Evolutionary conservation across 2,113 vertebrate species (phyloP), one percentile per base, ranked within the genome.

Genomic region (Istiophorus platypterus): DNA sequence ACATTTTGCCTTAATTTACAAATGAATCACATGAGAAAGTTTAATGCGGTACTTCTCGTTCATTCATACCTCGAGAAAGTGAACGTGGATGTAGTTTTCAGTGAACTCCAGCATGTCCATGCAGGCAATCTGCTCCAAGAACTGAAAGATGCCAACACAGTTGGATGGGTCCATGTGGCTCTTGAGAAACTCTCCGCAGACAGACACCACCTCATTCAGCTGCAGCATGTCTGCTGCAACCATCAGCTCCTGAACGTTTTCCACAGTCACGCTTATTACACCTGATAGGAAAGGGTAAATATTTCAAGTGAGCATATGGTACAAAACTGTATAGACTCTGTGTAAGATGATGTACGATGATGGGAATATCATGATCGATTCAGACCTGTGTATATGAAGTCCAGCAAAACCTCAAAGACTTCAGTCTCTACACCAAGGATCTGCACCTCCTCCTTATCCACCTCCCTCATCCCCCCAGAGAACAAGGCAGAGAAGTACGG

Each of bases 151-250:
- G 80, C 97, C 97, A 76, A 99, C 95, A 89, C 97, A 99, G 93
- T 99, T 99, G 78, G 94, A 91, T 0, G 97, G 96, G 80, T 99
- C 98, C 88, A 99, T 95, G 87, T 99, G 97, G 37, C 95, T 95
- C 81, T 98, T 98, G 41, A 99, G 95, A 92, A 99, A 99, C 82
- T 97, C 97, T 73, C 97, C 97, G 70, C 97, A 98, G 78, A 99
- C 96, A 59, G 95, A 92, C 87, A 99, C 97, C 85, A 99, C 96
- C 92, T 99, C 97, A 18, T 88, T 96, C 67, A 99, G 95, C 94
- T 99, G 97, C 82, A 99, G 95, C 98, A 99, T 99, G 92, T 99
- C 98, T 0, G 98, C 98, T 2, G 98, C 97, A 72, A 98, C 92
- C 91, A 99, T 98, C 93, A 99, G 89, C 87, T 98, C 97, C 93